Evolutionary conservation across 2,113 vertebrate species (phyloP), one percentile per base, ranked within the genome.

Genomic region (Taxidea taxus): DNA sequence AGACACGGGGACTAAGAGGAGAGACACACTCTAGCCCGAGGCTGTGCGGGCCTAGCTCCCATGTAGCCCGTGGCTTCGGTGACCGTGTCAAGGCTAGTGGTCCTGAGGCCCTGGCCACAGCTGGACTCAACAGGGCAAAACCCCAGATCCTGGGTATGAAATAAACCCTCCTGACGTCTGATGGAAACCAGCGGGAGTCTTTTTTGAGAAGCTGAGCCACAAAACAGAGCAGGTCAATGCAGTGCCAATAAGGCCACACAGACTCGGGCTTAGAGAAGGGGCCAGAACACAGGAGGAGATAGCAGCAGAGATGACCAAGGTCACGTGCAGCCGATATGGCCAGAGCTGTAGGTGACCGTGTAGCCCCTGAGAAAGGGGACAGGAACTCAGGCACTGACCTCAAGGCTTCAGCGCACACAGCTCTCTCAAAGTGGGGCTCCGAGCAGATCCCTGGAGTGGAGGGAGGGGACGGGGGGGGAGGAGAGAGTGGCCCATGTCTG

Each of bases 261-360:
- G 34, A n/a, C 77, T 86, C 3, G 0, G 49, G 37, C 13, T 80
- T 75, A 4, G 4, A 74, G 12, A 13, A 42, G 29, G 82, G 37
- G 16, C 75, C 4, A 1, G 11, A 39, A 20, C 44, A 16, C 10
- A 7, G 51, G 37, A 49, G 21, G 20, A 49, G 0, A 20, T 23
- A 3, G 31, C 60, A 2, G 4, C 9, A 4, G n/a, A 84, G 20
- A 23, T 7, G 13, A 31, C 21, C 16, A 7, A 13, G 54, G 3
- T 4, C 29, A 47, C 12, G 0, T 4, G 18, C 16, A 27, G 18
- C 58, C 1, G 1, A 15, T 9, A 3, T 0, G 0, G 11, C 44
- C 66, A 44, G n/a, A 84, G n/a, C 51, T 42, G 29, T 8, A 18
- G 16, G 25, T 20, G 14, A 60, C 44, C 7, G 11, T 7, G 23